phyloP scores from a whole-genome alignment of 2,113 vertebrate species.

The Charadrius vociferus region DNA sequence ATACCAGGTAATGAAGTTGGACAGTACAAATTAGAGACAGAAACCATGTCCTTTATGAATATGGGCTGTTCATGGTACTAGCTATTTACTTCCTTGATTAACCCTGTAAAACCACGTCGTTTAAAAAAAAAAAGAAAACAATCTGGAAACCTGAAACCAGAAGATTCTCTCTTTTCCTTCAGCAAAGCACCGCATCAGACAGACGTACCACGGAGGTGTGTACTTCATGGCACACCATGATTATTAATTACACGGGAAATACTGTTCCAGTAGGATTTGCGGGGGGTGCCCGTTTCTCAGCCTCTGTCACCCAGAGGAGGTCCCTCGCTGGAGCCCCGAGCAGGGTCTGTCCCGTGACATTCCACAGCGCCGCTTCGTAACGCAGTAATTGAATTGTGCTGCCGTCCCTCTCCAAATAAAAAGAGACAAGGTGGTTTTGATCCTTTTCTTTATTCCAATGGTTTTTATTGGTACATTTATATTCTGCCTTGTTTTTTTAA shows the following conservation, averaged over 20 bases:
- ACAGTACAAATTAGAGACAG: conserved; percentile 70
- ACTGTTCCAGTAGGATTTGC: not conserved
- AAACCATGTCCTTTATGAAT: conserved; percentile 33
- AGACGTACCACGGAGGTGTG: not conserved
- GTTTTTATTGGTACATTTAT: not conserved
- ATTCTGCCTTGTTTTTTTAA: not conserved
- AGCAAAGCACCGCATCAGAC: fast-evolving
- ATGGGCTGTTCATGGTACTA: not conserved
- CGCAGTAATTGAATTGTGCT: no score
- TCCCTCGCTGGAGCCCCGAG: not conserved
- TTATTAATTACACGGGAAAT: not conserved
- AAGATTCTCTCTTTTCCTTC: not conserved
- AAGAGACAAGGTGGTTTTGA: not conserved
- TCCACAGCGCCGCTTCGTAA: no score
- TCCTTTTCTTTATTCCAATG: not conserved
- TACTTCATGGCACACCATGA: not conserved
- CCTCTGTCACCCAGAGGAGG: not conserved
- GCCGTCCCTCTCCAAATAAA: not conserved
- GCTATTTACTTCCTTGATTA: conserved; percentile 7
- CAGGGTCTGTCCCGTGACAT: not conserved
- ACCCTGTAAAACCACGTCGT: not conserved
- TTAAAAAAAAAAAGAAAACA: not conserved
- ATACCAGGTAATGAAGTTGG: conserved; percentile 72
- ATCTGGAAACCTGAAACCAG: not conserved
- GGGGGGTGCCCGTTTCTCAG: not conserved